Evolutionary conservation across 1,140 invertebrate species (phyloP).

Genomic region (Maniola jurtina): DNA sequence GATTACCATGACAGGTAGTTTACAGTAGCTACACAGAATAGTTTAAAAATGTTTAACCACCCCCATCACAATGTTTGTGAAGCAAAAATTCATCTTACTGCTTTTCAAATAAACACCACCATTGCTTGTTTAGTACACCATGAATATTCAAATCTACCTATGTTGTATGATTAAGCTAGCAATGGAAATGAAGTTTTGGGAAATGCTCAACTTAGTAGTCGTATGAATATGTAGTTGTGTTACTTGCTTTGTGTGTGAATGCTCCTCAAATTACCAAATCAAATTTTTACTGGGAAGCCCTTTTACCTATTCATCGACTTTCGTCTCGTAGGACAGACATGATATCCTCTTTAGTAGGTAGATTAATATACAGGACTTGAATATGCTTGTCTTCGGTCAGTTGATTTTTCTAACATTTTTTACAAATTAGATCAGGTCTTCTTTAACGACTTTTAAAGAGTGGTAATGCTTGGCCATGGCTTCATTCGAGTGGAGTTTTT

Average conservation of each 20-base stretch:
- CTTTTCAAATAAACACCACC: background rate
- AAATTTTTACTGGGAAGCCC: background rate
- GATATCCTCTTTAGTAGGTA: too few species aligned
- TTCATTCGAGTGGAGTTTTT: too few species aligned
- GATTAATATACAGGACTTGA: too few species aligned
- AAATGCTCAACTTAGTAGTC: constrained; percentile 37
- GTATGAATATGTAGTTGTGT: constrained; percentile 38
- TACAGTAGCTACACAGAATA: constrained; percentile 53
- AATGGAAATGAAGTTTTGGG: constrained; percentile 41
- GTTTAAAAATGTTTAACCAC: constrained; percentile 20
- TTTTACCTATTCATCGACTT: background rate
- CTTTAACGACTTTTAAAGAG: too few species aligned
- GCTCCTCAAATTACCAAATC: background rate
- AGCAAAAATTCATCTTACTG: background rate
- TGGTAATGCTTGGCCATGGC: too few species aligned
- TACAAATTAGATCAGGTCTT: too few species aligned
- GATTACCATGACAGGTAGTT: constrained; percentile 48
- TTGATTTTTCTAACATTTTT: too few species aligned
- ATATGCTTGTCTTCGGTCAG: too few species aligned
- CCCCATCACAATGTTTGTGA: constrained; percentile 7
- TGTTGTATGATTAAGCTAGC: constrained; percentile 5
- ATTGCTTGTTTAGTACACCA: background rate
- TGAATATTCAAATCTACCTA: constrained; percentile 1
- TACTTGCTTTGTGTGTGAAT: constrained; percentile 9
- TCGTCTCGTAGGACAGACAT: background rate